Conservation (phyloP, 30 jellyfish, hydroid and myxozoan species). For the Turritopsis rubra region DNA sequence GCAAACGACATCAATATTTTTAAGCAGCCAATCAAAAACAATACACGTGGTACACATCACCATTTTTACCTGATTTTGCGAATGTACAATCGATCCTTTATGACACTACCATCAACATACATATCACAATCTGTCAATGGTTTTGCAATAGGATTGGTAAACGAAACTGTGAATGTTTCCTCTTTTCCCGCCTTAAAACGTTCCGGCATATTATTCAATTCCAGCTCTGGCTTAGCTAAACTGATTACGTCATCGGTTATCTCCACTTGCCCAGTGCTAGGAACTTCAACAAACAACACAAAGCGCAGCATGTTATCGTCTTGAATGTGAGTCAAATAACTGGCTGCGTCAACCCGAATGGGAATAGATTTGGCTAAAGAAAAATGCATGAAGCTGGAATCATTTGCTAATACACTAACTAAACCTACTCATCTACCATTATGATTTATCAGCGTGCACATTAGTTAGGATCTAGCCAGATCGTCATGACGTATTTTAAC, state of each 20-base stretch:
- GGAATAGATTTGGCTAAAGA: conserved; percentile 36
- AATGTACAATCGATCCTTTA: conserved; percentile 49
- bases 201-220: conserved; percentile 28
- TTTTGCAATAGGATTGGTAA: conserved; percentile 51
- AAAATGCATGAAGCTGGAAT: no score
- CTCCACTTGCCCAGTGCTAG: conserved; percentile 51
- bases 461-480: no score
- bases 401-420: no score
- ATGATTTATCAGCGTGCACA: no score
- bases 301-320: conserved; percentile 61
- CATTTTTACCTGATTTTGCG: conserved; percentile 24
- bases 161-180: conserved; percentile 17
- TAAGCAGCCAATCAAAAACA: background rate
- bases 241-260: conserved; percentile 41
- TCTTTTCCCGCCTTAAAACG: conserved; percentile 27
- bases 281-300: conserved; percentile 41
- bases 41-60: no score
- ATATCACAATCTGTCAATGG: conserved; percentile 41
- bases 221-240: conserved; percentile 46
- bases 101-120: conserved; percentile 72
- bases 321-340: conserved; percentile 49
- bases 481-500: background rate
- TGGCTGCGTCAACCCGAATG: conserved; percentile 37
- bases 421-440: no score
- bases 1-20: background rate